Conservation (phyloP, 2,797 vertebrate species). For the Micropoecilia bifurca region DNA sequence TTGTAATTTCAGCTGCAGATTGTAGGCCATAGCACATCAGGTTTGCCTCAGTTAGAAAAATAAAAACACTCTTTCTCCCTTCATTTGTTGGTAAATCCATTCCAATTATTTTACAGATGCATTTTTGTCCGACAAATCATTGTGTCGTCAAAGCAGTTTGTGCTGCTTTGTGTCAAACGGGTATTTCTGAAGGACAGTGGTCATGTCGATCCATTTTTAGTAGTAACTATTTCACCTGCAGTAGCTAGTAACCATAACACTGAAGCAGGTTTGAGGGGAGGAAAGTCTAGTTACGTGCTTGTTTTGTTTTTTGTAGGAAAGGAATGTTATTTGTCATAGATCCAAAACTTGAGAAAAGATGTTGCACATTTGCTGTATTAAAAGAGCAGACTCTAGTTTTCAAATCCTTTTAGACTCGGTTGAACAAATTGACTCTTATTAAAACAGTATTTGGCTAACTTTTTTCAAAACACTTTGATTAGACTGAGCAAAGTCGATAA, state of each 20-base stretch:
- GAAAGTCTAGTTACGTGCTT: too few species aligned
- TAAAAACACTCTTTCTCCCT: not conserved
- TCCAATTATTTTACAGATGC: not conserved
- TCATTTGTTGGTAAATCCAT: not conserved
- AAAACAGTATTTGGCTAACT: too few species aligned
- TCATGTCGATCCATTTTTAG: not conserved
- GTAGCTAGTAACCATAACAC: not conserved
- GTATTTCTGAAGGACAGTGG: not conserved
- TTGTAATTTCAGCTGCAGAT: not conserved
- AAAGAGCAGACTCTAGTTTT: too few species aligned
- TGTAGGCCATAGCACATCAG: not conserved
- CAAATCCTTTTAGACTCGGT: too few species aligned
- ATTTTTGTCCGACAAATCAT: not conserved
- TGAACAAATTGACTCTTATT: too few species aligned
- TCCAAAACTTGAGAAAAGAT: too few species aligned
- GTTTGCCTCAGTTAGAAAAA: not conserved
- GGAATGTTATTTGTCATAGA: too few species aligned
- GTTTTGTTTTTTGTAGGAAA: not conserved
- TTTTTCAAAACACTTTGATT: too few species aligned
- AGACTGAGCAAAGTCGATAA: too few species aligned
- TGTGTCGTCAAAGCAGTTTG: not conserved
- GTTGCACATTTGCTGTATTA: too few species aligned
- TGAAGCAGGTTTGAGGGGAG: not conserved
- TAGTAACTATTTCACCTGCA: not conserved
- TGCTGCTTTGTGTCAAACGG: not conserved